Conservation (phyloP, 2,888 invertebrate species). For the Isoperla grammatica region DNA sequence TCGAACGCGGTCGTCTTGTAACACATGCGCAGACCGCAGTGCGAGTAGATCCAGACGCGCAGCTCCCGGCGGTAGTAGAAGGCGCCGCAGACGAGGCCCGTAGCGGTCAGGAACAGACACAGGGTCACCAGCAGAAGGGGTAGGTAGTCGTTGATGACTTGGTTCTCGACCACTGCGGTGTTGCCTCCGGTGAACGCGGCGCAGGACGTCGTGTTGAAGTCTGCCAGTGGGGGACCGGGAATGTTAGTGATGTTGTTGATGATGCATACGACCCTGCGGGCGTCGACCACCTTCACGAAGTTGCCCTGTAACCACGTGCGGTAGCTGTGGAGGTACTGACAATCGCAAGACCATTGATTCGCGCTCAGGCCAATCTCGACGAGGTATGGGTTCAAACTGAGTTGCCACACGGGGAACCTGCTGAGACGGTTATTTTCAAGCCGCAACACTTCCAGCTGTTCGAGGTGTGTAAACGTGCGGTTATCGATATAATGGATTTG, state of each 20-base stretch:
- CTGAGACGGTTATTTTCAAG: slow-evolving; percentile 78
- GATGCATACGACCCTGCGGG: slow-evolving; percentile 67
- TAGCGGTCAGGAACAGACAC: slow-evolving; percentile 69
- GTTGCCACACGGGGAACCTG: slow-evolving; percentile 81
- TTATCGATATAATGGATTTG: slow-evolving; percentile 76
- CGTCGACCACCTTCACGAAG: slow-evolving; percentile 74
- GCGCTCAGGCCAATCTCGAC: slow-evolving; percentile 78
- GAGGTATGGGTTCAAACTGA: slow-evolving; percentile 75
- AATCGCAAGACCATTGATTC: slow-evolving; percentile 90
- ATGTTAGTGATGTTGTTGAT: slow-evolving; percentile 67
- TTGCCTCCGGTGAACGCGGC: slow-evolving; percentile 66
- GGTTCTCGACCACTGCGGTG: slow-evolving; percentile 56
- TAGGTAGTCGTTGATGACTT: slow-evolving; percentile 75
- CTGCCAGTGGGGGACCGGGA: slow-evolving; percentile 63
- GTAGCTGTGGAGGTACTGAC: slow-evolving; percentile 73
- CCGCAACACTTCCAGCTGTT: slow-evolving; percentile 75
- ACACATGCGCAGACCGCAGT: slow-evolving; percentile 80
- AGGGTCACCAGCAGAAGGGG: slow-evolving; percentile 72
- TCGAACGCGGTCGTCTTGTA: slow-evolving; percentile 76
- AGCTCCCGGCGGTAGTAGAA: slow-evolving; percentile 78
- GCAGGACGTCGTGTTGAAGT: slow-evolving; percentile 74
- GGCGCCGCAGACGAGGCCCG: slow-evolving; percentile 67
- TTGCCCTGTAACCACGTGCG: slow-evolving; percentile 74
- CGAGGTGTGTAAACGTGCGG: slow-evolving; percentile 73
- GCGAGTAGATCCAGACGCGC: slow-evolving; percentile 79